These are phyloP conservation scores for Morbakka virulenta DNA, from an alignment of 30 jellyfish, hydroid and myxozoan genomes.

Conservation along the genomic window DNA sequence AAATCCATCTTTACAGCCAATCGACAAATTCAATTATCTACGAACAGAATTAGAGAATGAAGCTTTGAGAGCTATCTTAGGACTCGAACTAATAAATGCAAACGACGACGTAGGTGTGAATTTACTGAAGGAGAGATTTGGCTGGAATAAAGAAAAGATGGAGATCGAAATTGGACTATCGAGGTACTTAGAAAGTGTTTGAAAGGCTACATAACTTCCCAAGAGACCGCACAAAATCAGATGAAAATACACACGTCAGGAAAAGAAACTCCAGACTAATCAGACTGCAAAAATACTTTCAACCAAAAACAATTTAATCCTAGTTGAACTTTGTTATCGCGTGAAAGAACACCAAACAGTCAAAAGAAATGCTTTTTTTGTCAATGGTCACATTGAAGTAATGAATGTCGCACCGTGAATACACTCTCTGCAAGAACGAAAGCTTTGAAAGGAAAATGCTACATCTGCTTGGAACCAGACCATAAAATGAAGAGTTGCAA, in stretches of 20 bases:
- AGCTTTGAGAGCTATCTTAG: constrained; percentile 29
- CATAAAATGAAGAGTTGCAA: no score
- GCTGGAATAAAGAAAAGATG: neutral
- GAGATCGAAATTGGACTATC: constrained; percentile 11
- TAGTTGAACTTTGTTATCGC: no score
- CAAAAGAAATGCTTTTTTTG: neutral
- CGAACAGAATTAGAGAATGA: constrained; percentile 13
- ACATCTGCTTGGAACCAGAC: no score
- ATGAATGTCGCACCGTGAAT: neutral
- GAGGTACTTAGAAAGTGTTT: neutral
- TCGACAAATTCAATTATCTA: constrained; percentile 34
- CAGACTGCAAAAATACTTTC: no score
- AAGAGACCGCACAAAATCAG: no score
- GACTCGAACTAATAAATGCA: constrained; percentile 31
- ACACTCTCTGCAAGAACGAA: no score
- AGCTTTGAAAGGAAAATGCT: no score
- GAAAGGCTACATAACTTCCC: no score
- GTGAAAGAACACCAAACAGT: neutral
- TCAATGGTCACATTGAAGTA: neutral
- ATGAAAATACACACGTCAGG: no score
- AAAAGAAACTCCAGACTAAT: no score
- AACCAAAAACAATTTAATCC: no score
- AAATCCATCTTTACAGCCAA: constrained; percentile 15
- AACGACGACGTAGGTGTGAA: constrained; percentile 5
- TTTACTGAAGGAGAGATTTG: constrained; percentile 20